Conservation (phyloP, 2,888 invertebrate genomes). For the Notodonta ziczac region DNA sequence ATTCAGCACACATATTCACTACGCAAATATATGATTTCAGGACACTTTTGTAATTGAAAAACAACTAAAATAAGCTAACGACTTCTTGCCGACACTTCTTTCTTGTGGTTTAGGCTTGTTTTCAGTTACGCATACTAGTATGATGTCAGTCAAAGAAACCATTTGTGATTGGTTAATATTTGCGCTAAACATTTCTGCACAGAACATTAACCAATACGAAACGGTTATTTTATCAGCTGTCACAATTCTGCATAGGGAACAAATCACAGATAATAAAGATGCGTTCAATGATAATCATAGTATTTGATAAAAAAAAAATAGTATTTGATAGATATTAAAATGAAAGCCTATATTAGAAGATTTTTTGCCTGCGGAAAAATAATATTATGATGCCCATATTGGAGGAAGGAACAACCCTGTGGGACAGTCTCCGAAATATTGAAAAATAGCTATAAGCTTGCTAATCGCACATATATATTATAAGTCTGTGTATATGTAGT, state of each 20-base stretch:
- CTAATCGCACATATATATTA: too few species aligned
- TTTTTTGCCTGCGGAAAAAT: too few species aligned
- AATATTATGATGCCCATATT: too few species aligned
- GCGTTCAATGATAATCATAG: background rate
- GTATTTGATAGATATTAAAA: too few species aligned
- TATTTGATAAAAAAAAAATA: too few species aligned
- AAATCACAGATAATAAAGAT: conserved; percentile 17
- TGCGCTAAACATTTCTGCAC: accelerated
- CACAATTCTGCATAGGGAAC: conserved; percentile 25
- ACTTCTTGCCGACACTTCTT: conserved; percentile 51
- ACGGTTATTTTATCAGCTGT: conserved; percentile 16
- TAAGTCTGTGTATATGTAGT: too few species aligned
- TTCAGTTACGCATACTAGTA: conserved; percentile 28
- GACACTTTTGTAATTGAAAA: conserved; percentile 47
- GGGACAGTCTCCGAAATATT: too few species aligned
- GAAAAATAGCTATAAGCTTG: too few species aligned
- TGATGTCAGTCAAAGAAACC: conserved; percentile 29
- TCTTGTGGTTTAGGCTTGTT: conserved; percentile 41
- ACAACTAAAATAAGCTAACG: conserved; percentile 51
- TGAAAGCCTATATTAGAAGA: too few species aligned
- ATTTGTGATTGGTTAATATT: conserved; percentile 21
- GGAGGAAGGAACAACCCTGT: too few species aligned
- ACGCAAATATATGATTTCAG: conserved; percentile 26
- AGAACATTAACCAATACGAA: conserved; percentile 12
- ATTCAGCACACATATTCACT: conserved; percentile 36